A percentile compares a stretch with the other conserved stretches of the same genome.
Conservation (phyloP, 2,888 invertebrate species). For the Eupithecia pulchellata region DNA sequence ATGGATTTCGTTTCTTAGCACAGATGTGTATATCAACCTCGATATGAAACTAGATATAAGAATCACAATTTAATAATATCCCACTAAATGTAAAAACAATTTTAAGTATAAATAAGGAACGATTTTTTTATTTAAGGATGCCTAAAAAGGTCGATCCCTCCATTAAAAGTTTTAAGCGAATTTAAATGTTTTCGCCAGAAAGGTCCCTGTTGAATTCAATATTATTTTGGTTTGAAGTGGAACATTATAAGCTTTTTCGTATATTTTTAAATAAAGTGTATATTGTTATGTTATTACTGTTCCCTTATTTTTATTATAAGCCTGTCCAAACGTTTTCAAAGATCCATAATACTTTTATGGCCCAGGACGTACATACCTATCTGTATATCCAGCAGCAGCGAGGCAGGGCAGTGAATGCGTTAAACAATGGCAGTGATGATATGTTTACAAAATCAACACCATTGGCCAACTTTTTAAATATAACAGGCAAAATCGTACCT, state of each 20-base stretch:
- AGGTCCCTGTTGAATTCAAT: constrained; percentile 21
- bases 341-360: too few relatives aligned
- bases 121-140: constrained; percentile 19
- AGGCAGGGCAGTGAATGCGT: too few relatives aligned
- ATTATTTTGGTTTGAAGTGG: constrained; percentile 17
- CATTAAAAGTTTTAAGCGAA: constrained; percentile 32
- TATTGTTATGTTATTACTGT: constrained; percentile 25
- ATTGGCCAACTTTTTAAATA: not conserved
- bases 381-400: too few relatives aligned
- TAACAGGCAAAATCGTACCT: too few relatives aligned
- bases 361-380: too few relatives aligned
- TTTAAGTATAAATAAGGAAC: not conserved
- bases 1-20: not conserved
- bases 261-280: constrained; percentile 27
- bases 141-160: constrained; percentile 22
- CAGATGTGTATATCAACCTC: not conserved
- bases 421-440: too few relatives aligned
- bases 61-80: not conserved
- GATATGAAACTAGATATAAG: not conserved
- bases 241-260: constrained; percentile 17
- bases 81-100: constrained; percentile 18
- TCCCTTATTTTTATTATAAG: too few relatives aligned
- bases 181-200: constrained; percentile 30
- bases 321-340: too few relatives aligned
- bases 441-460: not conserved